Evolutionary conservation across 2,797 vertebrate genomes (phyloP).

Genomic region (Benthosema pterotum): DNA sequence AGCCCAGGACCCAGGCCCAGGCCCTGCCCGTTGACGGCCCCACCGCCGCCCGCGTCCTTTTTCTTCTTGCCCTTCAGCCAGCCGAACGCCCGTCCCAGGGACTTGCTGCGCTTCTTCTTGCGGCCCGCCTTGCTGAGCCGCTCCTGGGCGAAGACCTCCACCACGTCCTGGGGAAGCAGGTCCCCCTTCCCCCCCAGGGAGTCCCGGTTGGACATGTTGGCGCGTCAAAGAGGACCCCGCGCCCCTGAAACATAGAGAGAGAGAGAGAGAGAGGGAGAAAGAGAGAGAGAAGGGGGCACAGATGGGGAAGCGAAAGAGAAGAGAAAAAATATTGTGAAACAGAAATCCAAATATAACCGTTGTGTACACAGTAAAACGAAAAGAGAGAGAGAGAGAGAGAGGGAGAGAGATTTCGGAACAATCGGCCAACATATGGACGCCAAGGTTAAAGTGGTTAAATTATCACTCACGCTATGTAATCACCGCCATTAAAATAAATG

Average conservation of each 20-base stretch:
- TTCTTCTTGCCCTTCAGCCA: conserved; percentile 88
- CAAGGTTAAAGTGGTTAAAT: too few species aligned
- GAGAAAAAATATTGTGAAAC: too few species aligned
- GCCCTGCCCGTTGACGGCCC: conserved; percentile 42
- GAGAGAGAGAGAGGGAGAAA: neutral
- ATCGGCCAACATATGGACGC: neutral
- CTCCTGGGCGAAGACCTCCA: conserved; percentile 78
- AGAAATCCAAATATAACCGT: too few species aligned
- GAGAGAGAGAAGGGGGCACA: neutral
- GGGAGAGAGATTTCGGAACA: neutral
- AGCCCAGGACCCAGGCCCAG: conserved; percentile 63
- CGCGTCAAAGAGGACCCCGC: conserved; percentile 56
- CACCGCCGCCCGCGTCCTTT: conserved; percentile 61
- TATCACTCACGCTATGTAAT: neutral
- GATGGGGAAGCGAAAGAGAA: too few species aligned
- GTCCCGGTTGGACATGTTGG: conserved; percentile 81
- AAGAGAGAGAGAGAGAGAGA: neutral
- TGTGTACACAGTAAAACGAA: too few species aligned
- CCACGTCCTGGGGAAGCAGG: conserved; percentile 79
- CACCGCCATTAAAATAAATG: conserved; percentile 4
- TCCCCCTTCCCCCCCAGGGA: conserved; percentile 78
- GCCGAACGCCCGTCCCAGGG: conserved; percentile 86
- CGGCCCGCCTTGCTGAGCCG: conserved; percentile 64
- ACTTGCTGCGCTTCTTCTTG: conserved; percentile 81
- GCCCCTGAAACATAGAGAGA: conserved; percentile 33